Evolutionary conservation across 2,888 invertebrate genomes (phyloP).

Genomic region (Nudaria mundana): DNA sequence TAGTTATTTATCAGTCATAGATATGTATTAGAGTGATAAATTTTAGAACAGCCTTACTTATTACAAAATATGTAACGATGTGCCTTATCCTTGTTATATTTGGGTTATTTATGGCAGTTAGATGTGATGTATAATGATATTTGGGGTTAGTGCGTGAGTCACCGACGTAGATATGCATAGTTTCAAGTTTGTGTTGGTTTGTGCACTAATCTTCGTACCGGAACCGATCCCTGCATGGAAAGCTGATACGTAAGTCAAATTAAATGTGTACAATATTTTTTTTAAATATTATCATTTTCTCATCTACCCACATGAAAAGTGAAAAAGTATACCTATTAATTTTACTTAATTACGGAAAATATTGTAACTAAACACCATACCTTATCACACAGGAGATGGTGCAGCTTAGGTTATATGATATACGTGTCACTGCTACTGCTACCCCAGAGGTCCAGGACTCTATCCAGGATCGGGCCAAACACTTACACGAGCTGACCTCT

Average conservation of each 20-base stretch:
- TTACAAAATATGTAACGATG: slow-evolving; percentile 60
- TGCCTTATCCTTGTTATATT: slow-evolving; percentile 67
- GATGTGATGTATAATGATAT: slow-evolving; percentile 31
- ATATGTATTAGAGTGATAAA: slow-evolving; percentile 19
- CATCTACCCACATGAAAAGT: not conserved
- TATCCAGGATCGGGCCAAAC: no score
- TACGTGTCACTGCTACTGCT: no score
- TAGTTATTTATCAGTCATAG: slow-evolving; percentile 25
- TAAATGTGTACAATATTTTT: no score
- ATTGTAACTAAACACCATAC: no score
- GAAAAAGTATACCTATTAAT: no score
- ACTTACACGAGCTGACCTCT: no score
- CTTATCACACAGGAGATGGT: no score
- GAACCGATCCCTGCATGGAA: slow-evolving; percentile 62
- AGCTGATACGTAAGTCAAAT: slow-evolving; percentile 52
- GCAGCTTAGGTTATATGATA: no score
- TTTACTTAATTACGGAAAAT: not conserved
- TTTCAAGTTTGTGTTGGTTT: slow-evolving; percentile 47
- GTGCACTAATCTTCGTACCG: slow-evolving; percentile 56
- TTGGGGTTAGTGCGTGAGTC: slow-evolving; percentile 52
- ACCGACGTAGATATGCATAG: slow-evolving; percentile 55
- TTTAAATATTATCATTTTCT: not conserved
- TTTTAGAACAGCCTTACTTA: slow-evolving; percentile 45
- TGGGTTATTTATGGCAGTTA: slow-evolving; percentile 32
- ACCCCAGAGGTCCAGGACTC: no score